phyloP scores from a whole-genome alignment of 1,140 invertebrate genomes.

The Metopolophium dirhodum region DNA sequence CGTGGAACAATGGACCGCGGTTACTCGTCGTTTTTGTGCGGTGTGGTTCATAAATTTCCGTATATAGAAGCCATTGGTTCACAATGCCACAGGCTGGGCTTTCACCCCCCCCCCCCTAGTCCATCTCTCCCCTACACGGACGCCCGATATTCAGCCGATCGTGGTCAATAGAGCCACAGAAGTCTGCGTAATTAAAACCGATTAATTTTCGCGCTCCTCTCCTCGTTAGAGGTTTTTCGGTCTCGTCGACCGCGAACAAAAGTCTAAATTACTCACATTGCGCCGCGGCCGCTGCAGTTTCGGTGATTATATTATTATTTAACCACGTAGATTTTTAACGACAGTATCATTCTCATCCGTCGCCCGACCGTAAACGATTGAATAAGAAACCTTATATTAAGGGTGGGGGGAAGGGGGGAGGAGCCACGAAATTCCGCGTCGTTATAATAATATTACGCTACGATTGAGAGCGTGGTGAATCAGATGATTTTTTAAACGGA shows the following conservation, averaged over 20 bases:
- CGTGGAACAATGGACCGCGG: neutral
- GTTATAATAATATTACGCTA: too few species aligned
- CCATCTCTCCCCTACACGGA: accelerated
- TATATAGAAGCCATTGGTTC: neutral
- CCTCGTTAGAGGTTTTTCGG: neutral
- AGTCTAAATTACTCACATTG: neutral
- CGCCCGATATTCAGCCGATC: neutral
- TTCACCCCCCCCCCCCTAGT: neutral
- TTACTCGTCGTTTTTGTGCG: neutral
- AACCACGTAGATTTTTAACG: neutral
- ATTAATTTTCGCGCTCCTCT: neutral
- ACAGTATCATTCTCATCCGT: neutral
- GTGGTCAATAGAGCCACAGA: neutral
- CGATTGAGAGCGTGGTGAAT: neutral
- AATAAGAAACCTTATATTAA: neutral
- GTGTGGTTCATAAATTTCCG: neutral
- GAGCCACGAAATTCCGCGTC: neutral
- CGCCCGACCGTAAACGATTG: neutral
- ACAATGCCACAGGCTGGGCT: neutral
- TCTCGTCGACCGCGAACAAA: neutral
- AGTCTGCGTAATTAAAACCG: neutral
- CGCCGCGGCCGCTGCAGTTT: neutral
- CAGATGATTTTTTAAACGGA: neutral
- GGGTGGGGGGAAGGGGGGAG: too few species aligned
- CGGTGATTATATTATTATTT: neutral